Percentiles rank a stretch among this genome's conserved stretches.
phyloP scores from a whole-genome alignment of 2,113 vertebrate species.

The Choloepus hoffmanni region DNA sequence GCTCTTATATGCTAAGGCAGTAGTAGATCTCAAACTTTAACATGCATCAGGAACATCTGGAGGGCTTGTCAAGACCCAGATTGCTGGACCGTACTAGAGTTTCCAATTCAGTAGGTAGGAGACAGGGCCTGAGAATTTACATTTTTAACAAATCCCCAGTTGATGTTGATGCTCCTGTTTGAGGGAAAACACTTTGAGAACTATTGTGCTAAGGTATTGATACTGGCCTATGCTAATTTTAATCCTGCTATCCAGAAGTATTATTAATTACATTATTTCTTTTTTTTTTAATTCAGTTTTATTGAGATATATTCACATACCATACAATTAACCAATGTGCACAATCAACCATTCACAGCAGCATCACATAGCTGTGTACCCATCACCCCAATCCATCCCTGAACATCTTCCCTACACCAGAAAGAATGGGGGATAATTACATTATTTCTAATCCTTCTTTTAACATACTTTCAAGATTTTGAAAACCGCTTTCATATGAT shows the following conservation, averaged over 20 bases:
- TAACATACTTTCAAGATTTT: slow-evolving; percentile 35
- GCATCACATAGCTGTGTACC: no score
- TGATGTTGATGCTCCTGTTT: background rate
- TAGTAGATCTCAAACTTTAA: background rate
- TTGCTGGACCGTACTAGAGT: background rate
- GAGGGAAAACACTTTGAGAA: background rate
- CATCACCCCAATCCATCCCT: no score
- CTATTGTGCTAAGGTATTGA: background rate
- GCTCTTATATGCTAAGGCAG: background rate
- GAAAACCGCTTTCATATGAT: slow-evolving; percentile 1
- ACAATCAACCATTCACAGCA: no score
- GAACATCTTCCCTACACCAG: no score
- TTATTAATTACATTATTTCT: background rate
- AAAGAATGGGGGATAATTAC: background rate
- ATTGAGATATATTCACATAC: no score
- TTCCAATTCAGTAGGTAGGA: background rate
- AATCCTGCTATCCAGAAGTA: slow-evolving; percentile 9
- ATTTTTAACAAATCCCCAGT: slow-evolving; percentile 3
- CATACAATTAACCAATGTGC: no score
- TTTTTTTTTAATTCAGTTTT: no score
- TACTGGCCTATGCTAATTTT: slow-evolving; percentile 41
- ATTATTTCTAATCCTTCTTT: slow-evolving; percentile 49
- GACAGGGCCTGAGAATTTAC: background rate
- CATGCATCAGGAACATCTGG: background rate
- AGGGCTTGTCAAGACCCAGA: background rate